Percentiles rank a stretch among this genome's conserved stretches.
Conservation (phyloP, 2,113 vertebrate genomes). For the Passer domesticus region DNA sequence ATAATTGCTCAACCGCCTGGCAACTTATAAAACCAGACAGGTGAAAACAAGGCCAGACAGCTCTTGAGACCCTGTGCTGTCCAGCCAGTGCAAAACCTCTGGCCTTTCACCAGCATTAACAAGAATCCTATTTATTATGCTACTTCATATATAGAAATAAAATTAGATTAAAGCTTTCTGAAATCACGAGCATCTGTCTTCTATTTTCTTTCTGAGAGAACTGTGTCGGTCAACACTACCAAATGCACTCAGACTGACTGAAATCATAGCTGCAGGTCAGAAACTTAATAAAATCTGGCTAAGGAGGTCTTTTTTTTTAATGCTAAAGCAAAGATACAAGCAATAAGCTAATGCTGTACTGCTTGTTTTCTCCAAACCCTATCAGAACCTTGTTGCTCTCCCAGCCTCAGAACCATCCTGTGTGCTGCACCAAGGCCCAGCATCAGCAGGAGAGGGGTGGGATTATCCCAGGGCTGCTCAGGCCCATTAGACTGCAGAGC, state of each 20-base stretch:
- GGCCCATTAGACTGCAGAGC: accelerated
- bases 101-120: background rate
- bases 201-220: background rate
- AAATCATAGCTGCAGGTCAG: constrained; percentile 18
- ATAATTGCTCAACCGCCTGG: background rate
- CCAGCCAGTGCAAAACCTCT: background rate
- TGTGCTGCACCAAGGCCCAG: background rate
- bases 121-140: background rate
- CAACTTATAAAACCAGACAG: background rate
- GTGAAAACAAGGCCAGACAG: background rate
- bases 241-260: background rate
- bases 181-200: constrained; percentile 7
- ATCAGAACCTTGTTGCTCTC: background rate
- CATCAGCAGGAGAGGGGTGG: background rate
- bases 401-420: background rate
- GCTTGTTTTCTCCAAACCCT: background rate
- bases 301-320: background rate
- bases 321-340: background rate
- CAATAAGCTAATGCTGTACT: background rate
- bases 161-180: constrained; percentile 37
- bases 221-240: background rate
- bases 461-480: accelerated
- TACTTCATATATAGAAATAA: background rate
- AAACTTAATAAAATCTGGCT: background rate
- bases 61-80: background rate